Conservation (phyloP, 2,888 invertebrate genomes). For the Sabatieria punctata region DNA sequence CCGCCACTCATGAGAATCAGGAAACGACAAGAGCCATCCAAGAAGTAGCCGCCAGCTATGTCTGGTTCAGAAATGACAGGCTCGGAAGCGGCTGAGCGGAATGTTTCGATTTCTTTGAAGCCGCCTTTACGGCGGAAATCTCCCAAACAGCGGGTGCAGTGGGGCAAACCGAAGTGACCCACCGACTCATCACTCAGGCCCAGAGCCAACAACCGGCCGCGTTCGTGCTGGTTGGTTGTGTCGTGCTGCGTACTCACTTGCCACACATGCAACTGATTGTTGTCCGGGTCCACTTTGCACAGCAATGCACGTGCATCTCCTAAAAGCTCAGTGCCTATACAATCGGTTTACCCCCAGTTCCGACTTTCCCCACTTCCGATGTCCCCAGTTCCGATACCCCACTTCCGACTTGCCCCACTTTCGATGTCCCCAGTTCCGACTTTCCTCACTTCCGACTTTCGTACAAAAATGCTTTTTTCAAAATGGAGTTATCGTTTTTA, state of each 20-base stretch:
- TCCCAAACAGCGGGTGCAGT: constrained; percentile 66
- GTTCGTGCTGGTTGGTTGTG: constrained; percentile 63
- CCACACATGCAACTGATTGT: constrained; percentile 55
- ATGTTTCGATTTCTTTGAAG: constrained; percentile 60
- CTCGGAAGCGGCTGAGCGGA: constrained; percentile 50
- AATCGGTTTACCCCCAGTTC: too few species aligned
- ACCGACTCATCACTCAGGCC: constrained; percentile 54
- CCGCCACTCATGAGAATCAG: constrained; percentile 68
- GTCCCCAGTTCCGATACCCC: too few species aligned
- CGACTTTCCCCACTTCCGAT: too few species aligned
- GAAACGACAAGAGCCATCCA: constrained; percentile 63
- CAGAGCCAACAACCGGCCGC: constrained; percentile 54
- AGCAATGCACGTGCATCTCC: constrained; percentile 56
- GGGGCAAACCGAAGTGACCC: constrained; percentile 47
- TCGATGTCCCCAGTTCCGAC: too few species aligned
- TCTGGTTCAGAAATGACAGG: constrained; percentile 69
- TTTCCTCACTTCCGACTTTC: too few species aligned
- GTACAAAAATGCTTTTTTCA: too few species aligned
- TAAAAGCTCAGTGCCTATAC: too few species aligned
- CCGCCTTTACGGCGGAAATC: constrained; percentile 70
- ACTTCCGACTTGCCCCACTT: too few species aligned
- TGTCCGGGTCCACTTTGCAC: constrained; percentile 53
- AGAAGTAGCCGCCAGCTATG: constrained; percentile 56
- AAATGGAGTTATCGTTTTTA: too few species aligned
- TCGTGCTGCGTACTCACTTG: constrained; percentile 72